These are phyloP conservation scores for Drosophila falleni DNA, from an alignment of 2,888 invertebrate genomes.

Conservation along the genomic window DNA sequence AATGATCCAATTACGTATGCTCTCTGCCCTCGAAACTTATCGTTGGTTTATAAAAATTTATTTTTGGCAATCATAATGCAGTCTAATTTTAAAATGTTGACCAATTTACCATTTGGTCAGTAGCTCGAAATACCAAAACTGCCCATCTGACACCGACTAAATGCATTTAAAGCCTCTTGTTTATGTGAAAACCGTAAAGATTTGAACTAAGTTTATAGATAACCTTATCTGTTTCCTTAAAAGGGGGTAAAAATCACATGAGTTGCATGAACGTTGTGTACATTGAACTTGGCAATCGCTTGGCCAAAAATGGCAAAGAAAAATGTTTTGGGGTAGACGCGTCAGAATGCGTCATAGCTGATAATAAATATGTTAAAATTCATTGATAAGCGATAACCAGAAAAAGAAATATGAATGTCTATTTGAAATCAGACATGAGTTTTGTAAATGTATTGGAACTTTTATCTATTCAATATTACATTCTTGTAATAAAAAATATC, in stretches of 20 bases:
- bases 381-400: constrained; percentile 4
- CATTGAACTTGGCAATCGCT: constrained; percentile 46
- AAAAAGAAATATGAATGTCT: background rate
- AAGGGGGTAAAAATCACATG: constrained; percentile 47
- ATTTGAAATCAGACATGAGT: background rate
- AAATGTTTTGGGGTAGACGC: constrained; percentile 12
- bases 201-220: background rate
- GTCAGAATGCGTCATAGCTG: constrained; percentile 14
- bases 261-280: constrained; percentile 6
- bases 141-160: constrained; percentile 15
- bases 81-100: constrained; percentile 34
- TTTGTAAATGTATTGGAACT: background rate
- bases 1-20: constrained; percentile 20
- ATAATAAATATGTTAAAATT: constrained; percentile 20
- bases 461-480: background rate
- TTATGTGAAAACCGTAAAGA: background rate
- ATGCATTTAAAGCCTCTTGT: constrained; percentile 9
- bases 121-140: constrained; percentile 8
- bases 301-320: constrained; percentile 14
- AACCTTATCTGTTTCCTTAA: constrained; percentile 28
- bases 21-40: constrained; percentile 17
- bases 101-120: constrained; percentile 14
- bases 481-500: background rate
- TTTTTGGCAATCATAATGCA: constrained; percentile 38
- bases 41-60: constrained; percentile 21